Evolutionary conservation across 2,797 vertebrate genomes (phyloP), one percentile per base, ranked within the genome.

Genomic region (Tamandua tetradactyla): DNA sequence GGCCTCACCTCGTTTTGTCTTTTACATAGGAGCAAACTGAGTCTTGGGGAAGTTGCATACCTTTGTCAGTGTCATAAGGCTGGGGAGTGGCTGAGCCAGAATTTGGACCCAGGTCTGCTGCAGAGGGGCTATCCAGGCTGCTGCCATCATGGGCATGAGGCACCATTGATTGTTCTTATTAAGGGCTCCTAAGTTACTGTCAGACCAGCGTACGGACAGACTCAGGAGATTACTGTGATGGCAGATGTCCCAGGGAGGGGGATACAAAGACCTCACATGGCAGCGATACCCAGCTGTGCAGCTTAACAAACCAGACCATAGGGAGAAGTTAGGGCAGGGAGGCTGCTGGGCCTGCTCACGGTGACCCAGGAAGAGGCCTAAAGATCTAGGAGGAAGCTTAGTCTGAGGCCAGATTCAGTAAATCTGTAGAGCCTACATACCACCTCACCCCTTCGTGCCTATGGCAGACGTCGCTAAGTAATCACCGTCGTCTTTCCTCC

Each of bases 11-110:
- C 72, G 30, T 20, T n/a, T 30, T 22, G 12, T 35, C 49, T 72
- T 94, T 78, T 30, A 76, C 18, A 59, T 57, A 23, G 40, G 71
- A 78, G 76, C 25, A 72, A 61, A 49, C 87, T n/a, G 85, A 91
- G 61, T n/a, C 93, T 59, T 62, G 18, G 85, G 59, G 91, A 81
- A 71, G n/a, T 66, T 32, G 69, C 17, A 25, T 42, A 25, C 84
- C 61, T 27, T 35, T 17, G 80, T 62, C 79, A 25, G 23, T 93
- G 47, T 55, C 32, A 17, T 71, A 62, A 79, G 64, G 32, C 32
- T 47, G 7, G 10, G 12, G 12, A 35, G 64, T 74, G 82, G 8
- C 40, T 27, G 8, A 75, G 59, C 13, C 25, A 18, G 79, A 52
- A 81, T 76, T 76, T 49, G 61, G 75, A 89, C 49, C n/a, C 37